Conservation (phyloP, 1,140 invertebrate genomes). For the Druon quercuslanigerum region DNA sequence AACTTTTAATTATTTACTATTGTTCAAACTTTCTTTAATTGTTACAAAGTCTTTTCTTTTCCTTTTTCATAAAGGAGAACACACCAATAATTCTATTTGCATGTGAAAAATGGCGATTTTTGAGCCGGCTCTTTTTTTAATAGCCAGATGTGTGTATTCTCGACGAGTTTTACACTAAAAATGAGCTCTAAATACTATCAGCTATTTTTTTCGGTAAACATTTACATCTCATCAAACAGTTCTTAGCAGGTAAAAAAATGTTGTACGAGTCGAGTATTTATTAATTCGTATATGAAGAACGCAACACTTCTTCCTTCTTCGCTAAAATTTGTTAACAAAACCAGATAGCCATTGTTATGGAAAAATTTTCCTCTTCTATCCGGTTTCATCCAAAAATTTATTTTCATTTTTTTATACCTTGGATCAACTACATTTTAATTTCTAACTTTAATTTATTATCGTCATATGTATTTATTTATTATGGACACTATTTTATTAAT, state of each 20-base stretch:
- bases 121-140: slow-evolving; percentile 21
- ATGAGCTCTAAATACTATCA: neutral
- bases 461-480: slow-evolving; percentile 48
- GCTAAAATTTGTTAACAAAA: slow-evolving; percentile 5
- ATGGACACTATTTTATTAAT: slow-evolving; percentile 51
- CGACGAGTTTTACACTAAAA: neutral
- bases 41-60: neutral
- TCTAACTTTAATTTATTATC: slow-evolving; percentile 42
- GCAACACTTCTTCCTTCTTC: slow-evolving; percentile 55
- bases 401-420: slow-evolving; percentile 50
- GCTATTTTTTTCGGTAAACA: slow-evolving; percentile 6
- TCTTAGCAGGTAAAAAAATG: slow-evolving; percentile 33
- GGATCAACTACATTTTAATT: slow-evolving; percentile 30
- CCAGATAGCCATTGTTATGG: neutral
- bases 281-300: slow-evolving; percentile 53
- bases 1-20: no score
- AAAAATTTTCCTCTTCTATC: neutral
- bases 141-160: slow-evolving; percentile 24
- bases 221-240: slow-evolving; percentile 39
- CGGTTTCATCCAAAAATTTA: neutral
- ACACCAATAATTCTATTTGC: neutral
- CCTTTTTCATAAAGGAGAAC: neutral
- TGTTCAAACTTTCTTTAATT: no score
- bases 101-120: slow-evolving; percentile 1
- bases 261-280: slow-evolving; percentile 10